Base-by-base conservation (phyloP, 2,113 vertebrate species). In the Melanostigma gelatinosum region DNA sequence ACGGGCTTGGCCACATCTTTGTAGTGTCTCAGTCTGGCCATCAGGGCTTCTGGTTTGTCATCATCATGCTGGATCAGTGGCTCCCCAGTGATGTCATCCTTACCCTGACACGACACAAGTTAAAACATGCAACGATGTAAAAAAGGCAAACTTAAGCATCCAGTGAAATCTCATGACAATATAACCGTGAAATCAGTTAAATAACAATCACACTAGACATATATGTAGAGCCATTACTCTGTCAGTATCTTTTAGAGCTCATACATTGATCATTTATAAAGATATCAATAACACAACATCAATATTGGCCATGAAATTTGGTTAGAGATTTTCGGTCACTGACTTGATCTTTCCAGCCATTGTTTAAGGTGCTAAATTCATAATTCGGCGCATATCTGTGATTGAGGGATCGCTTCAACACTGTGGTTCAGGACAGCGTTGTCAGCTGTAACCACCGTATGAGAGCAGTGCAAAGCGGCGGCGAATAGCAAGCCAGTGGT, bases 1-100 rank as follows among this genome's bases (percentile, higher is more conserved):
- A 99, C 96, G 0, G 98, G 98, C 75, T 99, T 99, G 18, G 97
- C 97, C 32, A 97, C 94, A 2, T 98, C 98, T 85, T 98, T 99
- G 94, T 99, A 99, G 83, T 97, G 96, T 66, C 97, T 94, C 72
- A 99, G 95, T 84, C 96, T 92, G 74, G 96, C 93, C 40, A 96
- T 96, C 42, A 99, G 94, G 0, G 96, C 97, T 85, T 97, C 96
- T 0, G 97, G 96, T 82, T 95, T 96, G 94, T 99, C 98, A 0
- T 97, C 96, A n/a, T 98, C 96, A 0, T 95, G 95, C 88, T 99
- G 97, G 79, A 98, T 94, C 87, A 99, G 89, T 0, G 96, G 95
- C 81, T 99, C 97, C 0, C 97, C 97, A 0, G 95, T 98, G 93
- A 97, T 8, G 72, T 99, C 98, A 87, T 99, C 98, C 8, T 96